These are phyloP conservation scores for Silurus aristotelis DNA, from an alignment of 2,797 vertebrate species.

Conservation along the genomic window DNA sequence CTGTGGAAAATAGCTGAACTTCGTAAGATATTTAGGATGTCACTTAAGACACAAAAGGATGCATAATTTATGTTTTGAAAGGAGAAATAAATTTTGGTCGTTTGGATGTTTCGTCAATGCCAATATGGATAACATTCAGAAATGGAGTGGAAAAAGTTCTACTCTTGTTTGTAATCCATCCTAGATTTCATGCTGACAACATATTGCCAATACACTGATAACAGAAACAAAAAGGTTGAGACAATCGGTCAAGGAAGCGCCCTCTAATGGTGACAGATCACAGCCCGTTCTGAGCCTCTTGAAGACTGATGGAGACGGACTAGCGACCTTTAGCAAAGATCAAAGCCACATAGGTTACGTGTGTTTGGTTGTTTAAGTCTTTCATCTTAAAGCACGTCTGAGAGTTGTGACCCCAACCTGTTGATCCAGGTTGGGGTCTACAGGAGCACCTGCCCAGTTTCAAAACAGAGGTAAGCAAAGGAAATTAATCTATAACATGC, in stretches of 20 bases:
- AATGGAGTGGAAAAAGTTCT: background rate
- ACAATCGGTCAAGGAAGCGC: conserved; percentile 38
- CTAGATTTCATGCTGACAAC: background rate
- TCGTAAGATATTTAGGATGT: background rate
- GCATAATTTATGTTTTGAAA: conserved; percentile 2
- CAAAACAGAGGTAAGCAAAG: conserved; percentile 8
- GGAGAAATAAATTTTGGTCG: background rate
- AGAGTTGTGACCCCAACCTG: conserved; percentile 65
- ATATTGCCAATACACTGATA: background rate
- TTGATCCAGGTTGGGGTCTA: conserved; percentile 54
- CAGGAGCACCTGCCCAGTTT: conserved; percentile 39
- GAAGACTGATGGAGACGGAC: conserved; percentile 70
- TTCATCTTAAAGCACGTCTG: conserved; percentile 68
- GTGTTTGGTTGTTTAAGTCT: conserved; percentile 70
- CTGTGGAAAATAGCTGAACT: background rate
- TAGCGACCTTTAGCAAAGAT: conserved; percentile 75
- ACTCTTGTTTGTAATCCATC: background rate
- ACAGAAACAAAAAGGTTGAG: conserved; percentile 27
- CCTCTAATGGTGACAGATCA: conserved; percentile 53
- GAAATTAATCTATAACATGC: background rate
- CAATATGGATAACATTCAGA: background rate
- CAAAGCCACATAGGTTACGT: conserved; percentile 73
- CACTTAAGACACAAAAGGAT: background rate
- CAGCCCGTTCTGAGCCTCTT: conserved; percentile 33
- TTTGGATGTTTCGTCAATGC: background rate